phyloP scores from a whole-genome alignment of 2,888 invertebrate species.

The Mesorhabditis sp. region DNA sequence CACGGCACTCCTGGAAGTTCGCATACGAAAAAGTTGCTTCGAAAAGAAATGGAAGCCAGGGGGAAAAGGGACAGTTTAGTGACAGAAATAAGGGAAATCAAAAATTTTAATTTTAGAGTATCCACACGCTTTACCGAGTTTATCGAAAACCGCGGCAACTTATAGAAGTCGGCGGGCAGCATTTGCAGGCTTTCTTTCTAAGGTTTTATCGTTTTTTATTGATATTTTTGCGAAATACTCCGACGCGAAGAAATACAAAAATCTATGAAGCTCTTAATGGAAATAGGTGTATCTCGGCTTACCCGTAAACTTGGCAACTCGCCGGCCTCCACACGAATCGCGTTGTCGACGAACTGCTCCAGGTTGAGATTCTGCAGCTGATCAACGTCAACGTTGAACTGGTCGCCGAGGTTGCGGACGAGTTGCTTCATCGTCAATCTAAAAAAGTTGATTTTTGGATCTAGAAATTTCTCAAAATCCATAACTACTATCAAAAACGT shows the following conservation, averaged over 20 bases:
- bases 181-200: background rate
- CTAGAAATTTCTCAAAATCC: background rate
- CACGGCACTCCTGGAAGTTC: too few species aligned
- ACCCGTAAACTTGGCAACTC: background rate
- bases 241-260: too few species aligned
- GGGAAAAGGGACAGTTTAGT: background rate
- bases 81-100: background rate
- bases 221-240: too few species aligned
- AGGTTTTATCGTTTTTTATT: background rate
- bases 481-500: slow-evolving; percentile 7
- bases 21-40: background rate
- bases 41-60: background rate
- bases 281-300: too few species aligned
- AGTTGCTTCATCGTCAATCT: slow-evolving; percentile 49
- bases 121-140: background rate
- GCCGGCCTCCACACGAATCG: background rate
- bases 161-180: background rate
- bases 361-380: background rate
- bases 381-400: slow-evolving; percentile 47
- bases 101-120: too few species aligned
- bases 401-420: slow-evolving; percentile 51
- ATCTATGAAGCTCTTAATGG: too few species aligned
- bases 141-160: background rate
- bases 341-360: background rate
- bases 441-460: background rate